phyloP scores from a whole-genome alignment of 2,113 vertebrate species.

The Centropus unirufus region DNA sequence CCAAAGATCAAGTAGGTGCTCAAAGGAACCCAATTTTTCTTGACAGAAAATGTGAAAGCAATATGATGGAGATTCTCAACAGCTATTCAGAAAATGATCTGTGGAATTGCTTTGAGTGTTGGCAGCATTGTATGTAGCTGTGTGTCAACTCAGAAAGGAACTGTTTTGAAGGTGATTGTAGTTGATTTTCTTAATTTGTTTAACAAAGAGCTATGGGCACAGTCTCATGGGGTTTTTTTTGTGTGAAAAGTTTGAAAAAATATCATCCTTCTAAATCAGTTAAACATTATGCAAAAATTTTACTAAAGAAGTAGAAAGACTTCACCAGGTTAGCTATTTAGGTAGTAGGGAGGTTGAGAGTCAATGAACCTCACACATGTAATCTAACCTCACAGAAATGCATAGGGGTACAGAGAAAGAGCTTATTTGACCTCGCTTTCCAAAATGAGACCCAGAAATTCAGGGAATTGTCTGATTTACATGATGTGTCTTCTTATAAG shows the following conservation, averaged over 20 bases:
- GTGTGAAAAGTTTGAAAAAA: not conserved
- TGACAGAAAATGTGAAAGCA: no score
- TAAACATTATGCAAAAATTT: not conserved
- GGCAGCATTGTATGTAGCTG: no score
- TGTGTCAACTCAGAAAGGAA: no score
- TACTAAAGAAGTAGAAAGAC: not conserved
- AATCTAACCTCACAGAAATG: not conserved
- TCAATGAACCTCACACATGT: not conserved
- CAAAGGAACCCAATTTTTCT: no score
- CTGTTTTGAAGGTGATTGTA: no score
- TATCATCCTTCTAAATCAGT: not conserved
- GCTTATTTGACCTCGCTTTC: not conserved
- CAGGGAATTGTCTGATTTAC: not conserved
- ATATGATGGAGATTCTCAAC: no score
- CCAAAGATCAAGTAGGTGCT: no score
- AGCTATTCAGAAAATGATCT: no score
- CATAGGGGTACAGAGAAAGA: not conserved
- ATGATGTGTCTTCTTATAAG: not conserved
- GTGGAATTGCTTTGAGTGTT: no score
- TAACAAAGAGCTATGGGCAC: no score
- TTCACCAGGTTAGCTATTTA: not conserved
- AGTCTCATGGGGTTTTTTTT: no score
- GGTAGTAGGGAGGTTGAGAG: not conserved
- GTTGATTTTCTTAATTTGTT: no score
- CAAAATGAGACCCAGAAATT: not conserved